Evolutionary conservation across 2,888 invertebrate genomes (phyloP), one percentile per base, ranked within the genome.

Genomic region (Pasiphila rectangulata): DNA sequence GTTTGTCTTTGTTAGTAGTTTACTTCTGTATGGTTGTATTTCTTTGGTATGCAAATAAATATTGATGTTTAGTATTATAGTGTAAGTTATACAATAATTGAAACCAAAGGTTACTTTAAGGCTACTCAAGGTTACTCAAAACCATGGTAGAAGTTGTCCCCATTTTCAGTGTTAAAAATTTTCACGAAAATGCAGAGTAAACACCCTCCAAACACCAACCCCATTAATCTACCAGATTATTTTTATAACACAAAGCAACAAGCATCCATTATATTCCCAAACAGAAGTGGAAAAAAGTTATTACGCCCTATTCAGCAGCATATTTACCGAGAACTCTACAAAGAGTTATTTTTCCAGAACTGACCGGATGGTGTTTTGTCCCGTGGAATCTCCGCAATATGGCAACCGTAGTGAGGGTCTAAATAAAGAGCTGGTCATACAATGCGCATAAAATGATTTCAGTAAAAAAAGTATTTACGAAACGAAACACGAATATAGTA

Each of bases 361-460:
- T 46, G 45, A 43, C 53, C 54, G 54, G 56, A 54, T 51, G 48
- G 37, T 27, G 21, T 17, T 51, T 51, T 49, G 44, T 50, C 44
- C 47, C 21, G 13, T 30, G 29, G 25, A 46, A 48, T 41, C 37
- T 34, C 42, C 24, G 16, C 51, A 57, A 50, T 47, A 54, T 54
- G 54, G 47, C 43, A 24, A 46, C 51, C 43, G 45, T 55, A 49
- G 43, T 51, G 34, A 32, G 46, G 42, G 40, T 27, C 15, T 27
- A 16, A 15, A 5, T 25, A 5, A 17, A 12, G 45, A 41, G 10
- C n/a, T 17, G 30, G 44, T 21, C 15, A 1, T 3, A 41, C 2
- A 24, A 6, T 10, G n/a, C 5, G 44, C 40, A 30, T 4, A 2
- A 2, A 2, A 7, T 0, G 16, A 16, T 16, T 13, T 1, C 2